Base-by-base conservation (phyloP, 2,888 invertebrate species). In the Dasysyrphus albostriatus region DNA sequence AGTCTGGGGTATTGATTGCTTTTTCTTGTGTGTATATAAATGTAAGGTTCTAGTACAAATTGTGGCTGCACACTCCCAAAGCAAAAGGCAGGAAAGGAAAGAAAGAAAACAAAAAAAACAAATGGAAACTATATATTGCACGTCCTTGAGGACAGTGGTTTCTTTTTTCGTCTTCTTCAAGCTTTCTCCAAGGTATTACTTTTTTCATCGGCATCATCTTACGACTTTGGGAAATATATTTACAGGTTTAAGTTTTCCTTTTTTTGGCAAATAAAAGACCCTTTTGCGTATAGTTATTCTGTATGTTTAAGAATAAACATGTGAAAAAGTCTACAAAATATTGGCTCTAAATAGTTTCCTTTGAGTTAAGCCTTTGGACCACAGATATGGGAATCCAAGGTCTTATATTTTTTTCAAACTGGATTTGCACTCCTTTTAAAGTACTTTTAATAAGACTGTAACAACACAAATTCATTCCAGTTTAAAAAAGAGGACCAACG, bases 1-100 rank as follows among this genome's bases (percentile, higher is more conserved):
- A 37, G 59, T 39, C 39, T 42, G 42, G 39, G 42, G 37, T 81
- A 81, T 77, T 74, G 81, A 81, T 81, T 85, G 85, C 67, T 84
- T 59, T 59, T 59, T 76, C 80, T 76, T 72, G 67, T 54, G 69
- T 51, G 32, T 51, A 37, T 24, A 24, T 24, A 39, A 29, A 32
- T 54, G 37, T 58, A 51, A 69, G 47, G 19, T 69, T 37, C 24
- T 44, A 77, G 32, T 70, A 56, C 47, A 59, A 61, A 70, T 77
- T 72, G 67, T 67, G 59, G 58, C 51, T 69, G 16, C 16, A 59
- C 19, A 34, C 37, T 58, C 32, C 10, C 16, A 4, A 8, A 24
- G 14, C 16, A 47, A 44, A 58, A 42, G 19, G n/a, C 49, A 19
- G 37, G n/a, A 19, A 61, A 47, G 63, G 42, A 37, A 37, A 16